Percentiles rank a stretch among this genome's conserved stretches.
phyloP scores from a whole-genome alignment of 2,797 vertebrate species.

The Xenops minutus region DNA sequence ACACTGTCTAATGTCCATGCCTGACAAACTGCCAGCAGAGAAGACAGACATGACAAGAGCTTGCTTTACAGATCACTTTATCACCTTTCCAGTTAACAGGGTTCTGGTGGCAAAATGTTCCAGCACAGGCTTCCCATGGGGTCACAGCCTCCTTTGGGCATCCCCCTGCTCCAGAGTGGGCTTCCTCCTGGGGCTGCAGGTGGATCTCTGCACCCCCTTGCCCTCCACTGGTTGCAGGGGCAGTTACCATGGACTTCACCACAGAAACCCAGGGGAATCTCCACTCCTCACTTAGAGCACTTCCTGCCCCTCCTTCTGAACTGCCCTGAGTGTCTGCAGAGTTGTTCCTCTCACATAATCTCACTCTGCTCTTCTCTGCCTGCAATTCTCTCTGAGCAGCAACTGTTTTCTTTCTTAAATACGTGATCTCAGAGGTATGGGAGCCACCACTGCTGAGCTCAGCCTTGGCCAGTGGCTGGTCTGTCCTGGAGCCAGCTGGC shows the following conservation, averaged over 20 bases:
- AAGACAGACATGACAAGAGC: background rate
- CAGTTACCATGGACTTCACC: background rate
- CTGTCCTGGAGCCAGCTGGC: background rate
- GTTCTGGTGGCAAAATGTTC: background rate
- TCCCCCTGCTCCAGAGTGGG: background rate
- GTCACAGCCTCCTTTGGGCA: background rate
- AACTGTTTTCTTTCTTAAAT: background rate
- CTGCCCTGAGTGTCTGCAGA: background rate
- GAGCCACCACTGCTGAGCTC: background rate
- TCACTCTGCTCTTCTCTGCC: background rate
- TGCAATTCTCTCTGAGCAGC: background rate
- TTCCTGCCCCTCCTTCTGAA: background rate
- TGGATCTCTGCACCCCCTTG: background rate
- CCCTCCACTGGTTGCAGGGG: background rate
- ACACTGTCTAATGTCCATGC: background rate
- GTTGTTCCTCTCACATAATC: background rate
- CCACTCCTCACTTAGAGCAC: background rate
- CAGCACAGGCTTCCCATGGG: background rate
- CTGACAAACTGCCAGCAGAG: background rate
- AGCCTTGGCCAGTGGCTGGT: background rate
- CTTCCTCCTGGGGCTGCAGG: background rate
- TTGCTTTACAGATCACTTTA: background rate
- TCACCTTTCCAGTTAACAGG: background rate
- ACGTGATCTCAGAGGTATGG: background rate
- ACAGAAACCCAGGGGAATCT: background rate